These are phyloP conservation scores for Ceyx margarethae DNA, from an alignment of 2,113 vertebrate genomes.

Conservation along the genomic window DNA sequence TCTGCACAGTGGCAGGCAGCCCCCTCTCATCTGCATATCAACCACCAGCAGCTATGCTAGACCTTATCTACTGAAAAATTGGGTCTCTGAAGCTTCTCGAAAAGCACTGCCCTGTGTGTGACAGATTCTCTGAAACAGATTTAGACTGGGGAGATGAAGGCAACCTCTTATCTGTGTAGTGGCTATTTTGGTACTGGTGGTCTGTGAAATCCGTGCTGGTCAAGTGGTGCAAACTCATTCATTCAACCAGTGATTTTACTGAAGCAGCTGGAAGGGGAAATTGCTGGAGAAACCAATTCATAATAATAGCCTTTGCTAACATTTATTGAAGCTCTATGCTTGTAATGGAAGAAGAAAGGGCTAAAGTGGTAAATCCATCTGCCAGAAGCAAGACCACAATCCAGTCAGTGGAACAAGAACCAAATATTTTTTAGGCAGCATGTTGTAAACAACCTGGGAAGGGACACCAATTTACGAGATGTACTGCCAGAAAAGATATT, in stretches of 20 bases:
- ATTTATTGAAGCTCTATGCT: not conserved
- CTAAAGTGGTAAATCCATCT: not conserved
- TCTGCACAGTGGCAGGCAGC: not conserved
- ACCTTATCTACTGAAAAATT: not conserved
- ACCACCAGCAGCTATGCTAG: not conserved
- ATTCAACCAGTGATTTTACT: not conserved
- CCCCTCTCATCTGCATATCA: not conserved
- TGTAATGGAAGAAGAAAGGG: not conserved
- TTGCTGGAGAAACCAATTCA: not conserved
- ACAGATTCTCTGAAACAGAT: not conserved
- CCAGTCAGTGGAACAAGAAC: not conserved
- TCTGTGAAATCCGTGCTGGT: not conserved
- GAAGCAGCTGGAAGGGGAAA: not conserved
- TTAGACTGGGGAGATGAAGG: not conserved
- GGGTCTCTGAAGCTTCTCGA: not conserved
- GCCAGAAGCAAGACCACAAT: not conserved
- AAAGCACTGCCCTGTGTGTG: not conserved
- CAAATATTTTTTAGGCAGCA: not conserved
- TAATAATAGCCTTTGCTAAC: not conserved
- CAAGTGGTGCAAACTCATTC: not conserved
- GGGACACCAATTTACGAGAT: not conserved
- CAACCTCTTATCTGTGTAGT: not conserved
- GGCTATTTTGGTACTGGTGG: not conserved
- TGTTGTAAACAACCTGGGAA: not conserved
- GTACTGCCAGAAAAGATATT: not conserved